Evolutionary conservation across 1,140 invertebrate genomes (phyloP).

Genomic region (Lamellibrachia luymesi): DNA sequence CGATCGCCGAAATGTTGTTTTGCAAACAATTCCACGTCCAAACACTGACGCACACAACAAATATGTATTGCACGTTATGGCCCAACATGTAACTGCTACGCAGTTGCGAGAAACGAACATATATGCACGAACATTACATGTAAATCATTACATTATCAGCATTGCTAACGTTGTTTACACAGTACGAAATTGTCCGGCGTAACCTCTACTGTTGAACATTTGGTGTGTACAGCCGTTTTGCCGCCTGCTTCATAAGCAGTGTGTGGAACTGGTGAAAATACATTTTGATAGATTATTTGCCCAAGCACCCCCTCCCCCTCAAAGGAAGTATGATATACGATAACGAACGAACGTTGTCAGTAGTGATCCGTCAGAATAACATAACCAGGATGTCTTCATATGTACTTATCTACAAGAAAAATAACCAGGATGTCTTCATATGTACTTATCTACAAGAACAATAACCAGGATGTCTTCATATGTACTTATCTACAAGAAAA

Average conservation of each 20-base stretch:
- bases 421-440: no score
- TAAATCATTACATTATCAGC: background rate
- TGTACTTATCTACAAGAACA: no score
- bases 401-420: no score
- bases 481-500: background rate
- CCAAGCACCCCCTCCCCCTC: background rate
- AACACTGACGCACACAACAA: background rate
- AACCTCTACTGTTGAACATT: background rate
- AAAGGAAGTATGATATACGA: background rate
- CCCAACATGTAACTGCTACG: background rate
- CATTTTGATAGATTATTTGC: background rate
- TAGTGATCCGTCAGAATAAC: background rate
- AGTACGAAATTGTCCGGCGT: background rate
- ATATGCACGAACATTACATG: background rate
- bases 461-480: background rate
- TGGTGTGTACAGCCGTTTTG: background rate
- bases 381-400: no score
- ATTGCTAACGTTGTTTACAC: background rate
- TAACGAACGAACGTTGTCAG: background rate
- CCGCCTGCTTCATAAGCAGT: background rate
- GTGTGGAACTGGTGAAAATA: background rate
- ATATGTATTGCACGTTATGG: background rate
- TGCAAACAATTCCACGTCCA: background rate
- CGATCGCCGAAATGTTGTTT: background rate
- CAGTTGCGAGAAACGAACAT: background rate